Conservation (phyloP, 2,888 invertebrate species). For the Monopis laevigella region DNA sequence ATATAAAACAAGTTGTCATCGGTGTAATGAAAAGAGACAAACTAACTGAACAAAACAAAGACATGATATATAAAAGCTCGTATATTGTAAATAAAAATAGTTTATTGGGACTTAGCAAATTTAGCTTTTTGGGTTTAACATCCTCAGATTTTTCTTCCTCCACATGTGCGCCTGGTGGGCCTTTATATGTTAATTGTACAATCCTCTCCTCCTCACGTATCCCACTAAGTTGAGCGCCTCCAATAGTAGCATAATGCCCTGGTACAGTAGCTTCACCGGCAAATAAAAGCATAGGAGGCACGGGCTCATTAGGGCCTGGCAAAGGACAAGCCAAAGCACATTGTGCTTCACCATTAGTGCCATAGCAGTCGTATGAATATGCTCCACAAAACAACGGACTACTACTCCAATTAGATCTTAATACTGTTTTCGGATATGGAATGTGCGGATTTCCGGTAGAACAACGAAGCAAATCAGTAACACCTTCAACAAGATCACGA, state of each 20-base stretch:
- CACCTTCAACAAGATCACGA: conserved; percentile 70
- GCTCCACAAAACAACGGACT: conserved; percentile 78
- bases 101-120: too few species aligned
- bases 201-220: conserved; percentile 82
- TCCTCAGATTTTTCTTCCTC: background rate
- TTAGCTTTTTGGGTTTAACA: too few species aligned
- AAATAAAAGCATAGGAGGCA: conserved; percentile 77
- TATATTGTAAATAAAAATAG: too few species aligned
- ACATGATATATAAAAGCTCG: too few species aligned
- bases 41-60: too few species aligned
- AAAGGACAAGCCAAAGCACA: conserved; percentile 71
- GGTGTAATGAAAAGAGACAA: too few species aligned
- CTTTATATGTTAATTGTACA: conserved; percentile 67
- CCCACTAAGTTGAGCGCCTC: conserved; percentile 81
- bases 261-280: conserved; percentile 85
- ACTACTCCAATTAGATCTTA: conserved; percentile 78
- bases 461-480: conserved; percentile 70
- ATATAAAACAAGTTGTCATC: too few species aligned
- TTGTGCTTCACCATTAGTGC: conserved; percentile 37
- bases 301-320: conserved; percentile 66
- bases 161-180: conserved; percentile 34
- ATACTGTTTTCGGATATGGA: conserved; percentile 73
- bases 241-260: conserved; percentile 77
- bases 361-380: conserved; percentile 67
- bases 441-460: conserved; percentile 69